Evolutionary conservation across 2,888 invertebrate species (phyloP), one percentile per base, ranked within the genome.

Genomic region (Scaeva pyrastri): DNA sequence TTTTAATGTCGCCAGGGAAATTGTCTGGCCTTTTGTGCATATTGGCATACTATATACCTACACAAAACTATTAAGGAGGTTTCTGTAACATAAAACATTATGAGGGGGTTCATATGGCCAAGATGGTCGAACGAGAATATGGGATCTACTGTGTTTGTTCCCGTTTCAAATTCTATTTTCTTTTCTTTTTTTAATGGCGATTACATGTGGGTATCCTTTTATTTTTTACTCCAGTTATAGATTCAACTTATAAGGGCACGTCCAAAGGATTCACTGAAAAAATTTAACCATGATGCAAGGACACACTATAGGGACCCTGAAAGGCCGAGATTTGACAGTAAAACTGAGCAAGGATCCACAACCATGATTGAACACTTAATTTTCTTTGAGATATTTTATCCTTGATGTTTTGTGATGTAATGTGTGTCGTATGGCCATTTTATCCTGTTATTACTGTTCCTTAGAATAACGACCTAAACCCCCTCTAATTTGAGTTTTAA

Each of bases 401-500:
- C 12, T 43, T 31, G 5, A 64, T 16, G 5, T 45, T 31, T n/a
- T 71, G 50, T 84, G 75, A 80, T 43, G 80, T 76, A 80, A 80
- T 72, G 72, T 77, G 72, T 84, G 71, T 84, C 66, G 58, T 52
- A 71, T 79, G 74, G 43, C 79, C 64, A 66, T 84, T 84, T 55
- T 14, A 60, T 84, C 48, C 60, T 80, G 66, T 79, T 75, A 80
- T 75, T 75, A 52, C 21, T 72, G 66, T 66, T 39, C 52, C 50
- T 71, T 50, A 43, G 31, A 62, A 84, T 75, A 84, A 71, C 60
- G 66, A 66, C n/a, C 36, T 26, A 56, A 43, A 58, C 66, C 72
- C 80, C 80, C 52, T 80, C 66, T 76, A 84, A 84, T 80, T 84
- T 80, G 66, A 68, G 72, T 66, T 84, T 84, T 76, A 72, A 84